Percentiles rank a stretch among this genome's conserved stretches.
phyloP scores from a whole-genome alignment of 2,888 invertebrate genomes.

The Tenthredo notha region DNA sequence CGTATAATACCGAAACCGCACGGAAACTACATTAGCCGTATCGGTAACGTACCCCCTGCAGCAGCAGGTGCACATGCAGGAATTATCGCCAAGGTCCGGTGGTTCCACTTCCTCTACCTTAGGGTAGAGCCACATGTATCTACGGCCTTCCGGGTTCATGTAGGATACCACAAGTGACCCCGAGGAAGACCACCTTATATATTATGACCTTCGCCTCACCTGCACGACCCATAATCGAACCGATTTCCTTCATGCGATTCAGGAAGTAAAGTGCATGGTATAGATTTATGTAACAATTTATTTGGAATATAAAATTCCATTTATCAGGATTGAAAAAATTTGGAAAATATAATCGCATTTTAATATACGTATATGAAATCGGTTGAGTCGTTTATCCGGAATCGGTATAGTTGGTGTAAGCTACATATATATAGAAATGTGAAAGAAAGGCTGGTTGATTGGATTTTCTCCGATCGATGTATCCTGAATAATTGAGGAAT shows the following conservation, averaged over 20 bases:
- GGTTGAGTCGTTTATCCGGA: too few relatives aligned
- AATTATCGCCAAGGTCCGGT: slow-evolving; percentile 32
- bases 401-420: too few relatives aligned
- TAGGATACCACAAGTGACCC: not conserved
- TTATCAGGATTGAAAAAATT: too few relatives aligned
- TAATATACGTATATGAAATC: too few relatives aligned
- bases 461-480: too few relatives aligned
- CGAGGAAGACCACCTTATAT: not conserved
- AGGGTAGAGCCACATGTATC: too few relatives aligned
- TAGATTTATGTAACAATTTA: too few relatives aligned
- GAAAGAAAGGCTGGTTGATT: too few relatives aligned
- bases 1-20: not conserved
- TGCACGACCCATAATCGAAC: not conserved
- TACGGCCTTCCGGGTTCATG: slow-evolving; percentile 26
- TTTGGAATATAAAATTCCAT: too few relatives aligned
- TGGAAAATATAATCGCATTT: too few relatives aligned
- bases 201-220: not conserved
- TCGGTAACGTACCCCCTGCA: slow-evolving; percentile 35
- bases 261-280: not conserved
- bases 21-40: slow-evolving; percentile 1
- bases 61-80: not conserved
- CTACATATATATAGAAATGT: too few relatives aligned
- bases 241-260: not conserved
- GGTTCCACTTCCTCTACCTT: slow-evolving; percentile 7
- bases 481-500: too few relatives aligned